Percentiles rank a stretch among this genome's conserved stretches.
Conservation (phyloP, 2,113 vertebrate species). For the Prunella himalayana region DNA sequence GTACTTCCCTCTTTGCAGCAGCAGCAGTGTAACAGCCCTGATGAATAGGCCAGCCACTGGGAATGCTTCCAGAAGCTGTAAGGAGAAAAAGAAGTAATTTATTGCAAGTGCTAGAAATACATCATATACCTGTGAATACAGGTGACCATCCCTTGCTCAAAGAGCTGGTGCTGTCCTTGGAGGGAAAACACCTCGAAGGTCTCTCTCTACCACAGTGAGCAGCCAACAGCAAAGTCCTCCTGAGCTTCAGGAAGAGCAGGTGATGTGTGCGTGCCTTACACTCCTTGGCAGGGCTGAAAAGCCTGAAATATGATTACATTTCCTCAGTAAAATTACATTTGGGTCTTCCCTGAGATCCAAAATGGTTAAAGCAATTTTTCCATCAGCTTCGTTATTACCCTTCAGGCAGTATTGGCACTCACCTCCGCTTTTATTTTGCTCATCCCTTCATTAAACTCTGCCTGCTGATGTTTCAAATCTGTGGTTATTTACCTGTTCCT, state of each 20-base stretch:
- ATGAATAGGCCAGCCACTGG: conserved; percentile 1
- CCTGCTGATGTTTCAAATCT: background rate
- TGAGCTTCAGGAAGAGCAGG: background rate
- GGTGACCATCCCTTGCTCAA: conserved; percentile 34
- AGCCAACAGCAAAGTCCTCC: background rate
- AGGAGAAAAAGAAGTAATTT: conserved; percentile 27
- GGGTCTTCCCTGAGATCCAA: background rate
- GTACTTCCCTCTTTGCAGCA: background rate
- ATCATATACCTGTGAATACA: conserved; percentile 49
- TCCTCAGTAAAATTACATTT: background rate
- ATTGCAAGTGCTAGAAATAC: background rate
- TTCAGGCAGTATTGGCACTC: background rate
- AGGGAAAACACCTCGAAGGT: background rate
- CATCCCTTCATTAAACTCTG: background rate
- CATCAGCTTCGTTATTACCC: background rate
- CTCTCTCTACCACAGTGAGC: background rate
- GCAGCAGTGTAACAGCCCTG: background rate
- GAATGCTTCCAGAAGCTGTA: conserved; percentile 37
- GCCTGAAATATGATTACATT: background rate
- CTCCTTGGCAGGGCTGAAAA: background rate
- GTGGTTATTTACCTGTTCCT: background rate
- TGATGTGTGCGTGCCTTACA: background rate
- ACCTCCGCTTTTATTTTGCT: background rate
- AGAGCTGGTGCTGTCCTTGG: background rate
- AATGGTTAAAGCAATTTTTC: background rate